Evolutionary conservation across 1,140 invertebrate genomes (phyloP).

Genomic region (Papilio polytes): DNA sequence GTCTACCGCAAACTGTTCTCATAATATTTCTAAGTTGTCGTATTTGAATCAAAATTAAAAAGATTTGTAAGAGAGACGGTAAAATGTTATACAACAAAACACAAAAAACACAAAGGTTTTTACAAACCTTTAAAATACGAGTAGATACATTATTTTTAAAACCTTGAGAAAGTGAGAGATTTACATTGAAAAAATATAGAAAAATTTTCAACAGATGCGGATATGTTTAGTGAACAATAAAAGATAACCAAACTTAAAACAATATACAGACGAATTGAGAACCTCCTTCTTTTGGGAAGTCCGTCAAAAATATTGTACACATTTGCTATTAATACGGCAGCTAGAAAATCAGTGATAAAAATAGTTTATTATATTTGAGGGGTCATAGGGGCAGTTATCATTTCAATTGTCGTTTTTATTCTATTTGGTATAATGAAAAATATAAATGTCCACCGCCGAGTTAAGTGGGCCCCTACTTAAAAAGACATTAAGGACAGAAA

Average conservation of each 20-base stretch:
- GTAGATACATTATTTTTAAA: too few relatives aligned
- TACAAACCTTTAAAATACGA: not conserved
- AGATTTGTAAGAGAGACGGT: not conserved
- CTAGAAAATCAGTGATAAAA: too few relatives aligned
- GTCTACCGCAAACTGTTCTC: slow-evolving; percentile 9
- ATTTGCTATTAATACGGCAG: too few relatives aligned
- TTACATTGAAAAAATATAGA: too few relatives aligned
- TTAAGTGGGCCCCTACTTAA: slow-evolving; percentile 25
- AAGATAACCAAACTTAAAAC: too few relatives aligned
- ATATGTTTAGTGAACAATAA: too few relatives aligned
- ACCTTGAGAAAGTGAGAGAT: too few relatives aligned
- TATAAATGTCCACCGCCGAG: slow-evolving; percentile 2
- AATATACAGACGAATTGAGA: too few relatives aligned
- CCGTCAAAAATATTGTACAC: too few relatives aligned
- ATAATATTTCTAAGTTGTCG: not conserved
- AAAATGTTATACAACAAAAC: not conserved
- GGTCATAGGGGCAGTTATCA: not conserved
- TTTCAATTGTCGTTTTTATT: slow-evolving; percentile 14
- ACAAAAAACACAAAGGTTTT: too few relatives aligned
- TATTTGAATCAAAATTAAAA: not conserved
- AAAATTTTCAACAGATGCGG: too few relatives aligned
- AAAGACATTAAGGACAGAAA: slow-evolving; percentile 28
- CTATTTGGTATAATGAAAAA: slow-evolving; percentile 24
- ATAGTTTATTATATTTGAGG: not conserved
- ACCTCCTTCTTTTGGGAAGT: too few relatives aligned